These are phyloP conservation scores for Chlorocebus sabaeus DNA, from an alignment of 2,113 vertebrate genomes.

Conservation along the genomic window DNA sequence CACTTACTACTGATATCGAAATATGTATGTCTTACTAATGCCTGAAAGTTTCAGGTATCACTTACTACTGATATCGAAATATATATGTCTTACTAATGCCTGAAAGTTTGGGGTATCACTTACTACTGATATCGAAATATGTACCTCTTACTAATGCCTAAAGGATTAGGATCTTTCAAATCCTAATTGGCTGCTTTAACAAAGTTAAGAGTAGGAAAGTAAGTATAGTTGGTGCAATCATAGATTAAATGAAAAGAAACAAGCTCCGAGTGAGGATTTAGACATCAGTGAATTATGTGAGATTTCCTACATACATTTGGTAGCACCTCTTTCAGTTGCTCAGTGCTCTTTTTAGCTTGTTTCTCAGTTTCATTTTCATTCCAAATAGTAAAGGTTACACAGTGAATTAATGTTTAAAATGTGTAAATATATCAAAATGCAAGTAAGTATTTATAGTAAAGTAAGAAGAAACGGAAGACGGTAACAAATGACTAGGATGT, in stretches of 20 bases:
- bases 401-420: slow-evolving; percentile 28
- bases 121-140: background rate
- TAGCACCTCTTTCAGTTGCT: background rate
- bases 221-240: background rate
- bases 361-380: slow-evolving; percentile 1
- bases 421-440: background rate
- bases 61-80: background rate
- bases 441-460: background rate
- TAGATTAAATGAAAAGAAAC: background rate
- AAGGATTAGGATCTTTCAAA: background rate
- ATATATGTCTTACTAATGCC: background rate
- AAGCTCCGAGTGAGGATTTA: background rate
- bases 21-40: background rate
- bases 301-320: background rate
- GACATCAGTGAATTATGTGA: background rate
- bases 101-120: background rate
- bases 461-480: background rate
- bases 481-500: background rate
- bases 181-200: background rate
- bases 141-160: background rate
- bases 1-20: background rate
- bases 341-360: background rate
- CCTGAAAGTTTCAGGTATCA: background rate
- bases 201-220: background rate
- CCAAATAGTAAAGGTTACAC: slow-evolving; percentile 39